A percentile compares a stretch with the other conserved stretches of the same genome.
phyloP scores from a whole-genome alignment of 92 coral and sea anemone species.

The Phenganax subtilis region DNA sequence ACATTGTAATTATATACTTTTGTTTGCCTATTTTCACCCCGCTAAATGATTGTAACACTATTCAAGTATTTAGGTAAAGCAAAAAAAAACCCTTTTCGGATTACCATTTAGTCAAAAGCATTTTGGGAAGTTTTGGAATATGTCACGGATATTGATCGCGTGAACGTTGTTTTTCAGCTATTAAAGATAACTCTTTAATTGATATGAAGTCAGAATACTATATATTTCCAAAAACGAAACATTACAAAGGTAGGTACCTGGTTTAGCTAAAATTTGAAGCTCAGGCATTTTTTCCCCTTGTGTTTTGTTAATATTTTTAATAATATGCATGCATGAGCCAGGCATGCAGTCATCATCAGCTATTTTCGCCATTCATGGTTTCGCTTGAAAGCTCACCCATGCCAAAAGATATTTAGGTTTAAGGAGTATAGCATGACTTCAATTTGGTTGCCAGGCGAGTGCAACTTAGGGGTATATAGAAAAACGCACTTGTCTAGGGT shows the following conservation, averaged over 20 bases:
- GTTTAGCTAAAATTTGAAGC: too few relatives aligned
- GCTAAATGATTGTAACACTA: neutral
- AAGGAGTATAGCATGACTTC: neutral
- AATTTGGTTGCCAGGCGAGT: slow-evolving; percentile 6
- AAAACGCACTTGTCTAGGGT: slow-evolving; percentile 11
- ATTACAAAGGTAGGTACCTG: too few relatives aligned
- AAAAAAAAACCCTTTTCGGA: neutral
- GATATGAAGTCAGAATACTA: neutral
- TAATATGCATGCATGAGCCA: neutral
- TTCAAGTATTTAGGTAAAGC: too few relatives aligned
- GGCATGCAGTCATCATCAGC: neutral
- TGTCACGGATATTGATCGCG: neutral
- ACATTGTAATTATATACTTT: neutral
- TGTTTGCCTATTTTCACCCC: neutral
- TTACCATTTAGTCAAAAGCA: neutral
- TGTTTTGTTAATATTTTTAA: neutral
- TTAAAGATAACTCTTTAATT: neutral
- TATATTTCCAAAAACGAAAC: neutral
- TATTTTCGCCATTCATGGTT: slow-evolving; percentile 14
- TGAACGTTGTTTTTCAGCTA: neutral
- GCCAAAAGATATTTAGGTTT: neutral
- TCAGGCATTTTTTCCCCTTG: too few relatives aligned
- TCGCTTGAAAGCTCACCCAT: neutral
- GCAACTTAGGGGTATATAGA: neutral
- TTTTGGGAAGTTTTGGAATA: neutral